Conservation (phyloP, 2,113 vertebrate species). For the Poeciliopsis prolifica region DNA sequence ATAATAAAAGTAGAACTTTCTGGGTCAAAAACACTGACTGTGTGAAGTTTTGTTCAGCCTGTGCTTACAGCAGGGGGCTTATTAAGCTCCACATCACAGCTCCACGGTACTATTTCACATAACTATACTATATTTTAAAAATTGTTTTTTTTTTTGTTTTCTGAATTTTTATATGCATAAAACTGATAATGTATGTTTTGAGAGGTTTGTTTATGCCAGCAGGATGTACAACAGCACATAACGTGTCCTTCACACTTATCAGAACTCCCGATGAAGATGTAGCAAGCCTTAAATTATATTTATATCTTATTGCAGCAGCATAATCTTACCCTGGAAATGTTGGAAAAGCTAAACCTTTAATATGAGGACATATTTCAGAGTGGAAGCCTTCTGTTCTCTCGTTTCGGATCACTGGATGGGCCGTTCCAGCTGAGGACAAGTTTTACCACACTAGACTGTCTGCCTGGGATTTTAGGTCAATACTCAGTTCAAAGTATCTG, state of each 20-base stretch:
- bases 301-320: background rate
- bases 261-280: background rate
- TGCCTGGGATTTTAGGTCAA: constrained; percentile 11
- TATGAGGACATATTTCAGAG: too few species aligned
- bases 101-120: background rate
- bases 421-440: background rate
- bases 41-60: too few species aligned
- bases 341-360: background rate
- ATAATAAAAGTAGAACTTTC: background rate
- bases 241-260: too few species aligned
- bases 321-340: background rate
- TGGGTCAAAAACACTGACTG: too few species aligned
- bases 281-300: background rate
- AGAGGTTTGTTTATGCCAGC: background rate
- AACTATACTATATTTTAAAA: background rate
- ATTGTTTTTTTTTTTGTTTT: too few species aligned
- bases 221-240: background rate
- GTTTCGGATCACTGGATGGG: background rate
- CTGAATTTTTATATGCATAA: too few species aligned
- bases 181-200: too few species aligned
- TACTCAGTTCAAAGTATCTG: constrained; percentile 6
- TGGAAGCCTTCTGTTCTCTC: too few species aligned
- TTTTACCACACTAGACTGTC: constrained; percentile 1
- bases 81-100: background rate
- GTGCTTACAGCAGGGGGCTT: background rate